A percentile compares a stretch with the other conserved stretches of the same genome.
Conservation (phyloP, 2,113 vertebrate species). For the Ciconia stormi region DNA sequence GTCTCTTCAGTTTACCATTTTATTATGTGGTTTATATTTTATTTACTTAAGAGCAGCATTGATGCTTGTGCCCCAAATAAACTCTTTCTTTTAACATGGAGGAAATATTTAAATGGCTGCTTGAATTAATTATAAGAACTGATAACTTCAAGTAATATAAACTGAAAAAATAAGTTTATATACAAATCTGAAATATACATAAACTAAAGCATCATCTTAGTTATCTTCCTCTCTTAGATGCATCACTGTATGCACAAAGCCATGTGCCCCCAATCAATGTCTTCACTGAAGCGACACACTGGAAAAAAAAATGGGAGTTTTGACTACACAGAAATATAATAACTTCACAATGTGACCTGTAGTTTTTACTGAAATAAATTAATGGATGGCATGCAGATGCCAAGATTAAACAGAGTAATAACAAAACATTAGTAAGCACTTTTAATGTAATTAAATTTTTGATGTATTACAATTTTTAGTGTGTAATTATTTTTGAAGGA, state of each 20-base stretch:
- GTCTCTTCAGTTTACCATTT: not conserved
- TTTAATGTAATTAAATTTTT: constrained; percentile 69
- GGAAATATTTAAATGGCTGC: not conserved
- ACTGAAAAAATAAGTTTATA: not conserved
- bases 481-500: constrained; percentile 51
- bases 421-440: constrained; percentile 58
- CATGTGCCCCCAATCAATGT: not conserved
- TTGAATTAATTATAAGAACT: not conserved
- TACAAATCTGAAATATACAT: not conserved
- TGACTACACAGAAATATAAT: not conserved
- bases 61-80: not conserved
- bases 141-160: not conserved
- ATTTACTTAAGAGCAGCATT: not conserved
- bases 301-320: not conserved
- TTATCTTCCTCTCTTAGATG: not conserved
- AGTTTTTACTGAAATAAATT: constrained; percentile 63
- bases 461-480: constrained; percentile 69
- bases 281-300: not conserved
- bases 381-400: constrained; percentile 39
- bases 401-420: constrained; percentile 62
- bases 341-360: constrained; percentile 50
- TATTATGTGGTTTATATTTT: not conserved
- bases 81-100: not conserved
- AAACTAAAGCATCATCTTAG: constrained; percentile 2
- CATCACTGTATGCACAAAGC: not conserved